These are phyloP conservation scores for Litoditis marina DNA, from an alignment of 2,888 invertebrate genomes.

Conservation along the genomic window DNA sequence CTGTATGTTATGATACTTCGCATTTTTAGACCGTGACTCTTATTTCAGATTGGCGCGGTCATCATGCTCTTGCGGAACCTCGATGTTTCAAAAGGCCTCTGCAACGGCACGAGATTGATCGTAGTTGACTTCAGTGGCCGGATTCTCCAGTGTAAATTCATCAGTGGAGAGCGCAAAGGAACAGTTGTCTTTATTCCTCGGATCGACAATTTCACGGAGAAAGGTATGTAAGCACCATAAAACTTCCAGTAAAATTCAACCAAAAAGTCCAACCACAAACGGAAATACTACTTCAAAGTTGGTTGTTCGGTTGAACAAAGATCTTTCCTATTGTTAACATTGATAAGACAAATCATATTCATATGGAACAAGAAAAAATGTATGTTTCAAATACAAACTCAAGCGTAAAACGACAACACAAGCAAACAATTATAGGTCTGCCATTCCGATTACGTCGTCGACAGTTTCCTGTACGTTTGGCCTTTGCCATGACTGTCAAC, in stretches of 20 bases:
- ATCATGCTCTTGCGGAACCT: conserved; percentile 5
- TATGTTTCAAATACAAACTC: no score
- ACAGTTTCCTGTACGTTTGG: conserved; percentile 19
- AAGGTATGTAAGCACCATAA: not conserved
- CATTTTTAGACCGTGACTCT: no score
- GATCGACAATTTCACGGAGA: not conserved
- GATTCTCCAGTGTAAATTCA: conserved; percentile 1
- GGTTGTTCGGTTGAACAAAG: no score
- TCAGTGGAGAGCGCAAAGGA: conserved; percentile 4
- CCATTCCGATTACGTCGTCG: not conserved
- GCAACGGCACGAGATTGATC: conserved; percentile 2
- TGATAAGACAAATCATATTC: no score
- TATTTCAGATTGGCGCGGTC: not conserved
- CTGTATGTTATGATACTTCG: no score
- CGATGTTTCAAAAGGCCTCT: not conserved
- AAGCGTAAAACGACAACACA: no score
- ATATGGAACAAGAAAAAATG: no score
- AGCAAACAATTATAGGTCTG: no score
- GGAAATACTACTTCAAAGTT: not conserved
- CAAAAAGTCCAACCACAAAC: not conserved
- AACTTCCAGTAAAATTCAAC: not conserved
- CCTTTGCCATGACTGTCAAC: conserved; percentile 58
- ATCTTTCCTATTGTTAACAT: no score
- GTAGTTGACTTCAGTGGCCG: not conserved
- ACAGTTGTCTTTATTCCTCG: conserved; percentile 3